Percentiles rank a stretch among this genome's conserved stretches.
These are phyloP conservation scores for Tortrix viridana DNA, from an alignment of 2,888 invertebrate species.

Conservation along the genomic window DNA sequence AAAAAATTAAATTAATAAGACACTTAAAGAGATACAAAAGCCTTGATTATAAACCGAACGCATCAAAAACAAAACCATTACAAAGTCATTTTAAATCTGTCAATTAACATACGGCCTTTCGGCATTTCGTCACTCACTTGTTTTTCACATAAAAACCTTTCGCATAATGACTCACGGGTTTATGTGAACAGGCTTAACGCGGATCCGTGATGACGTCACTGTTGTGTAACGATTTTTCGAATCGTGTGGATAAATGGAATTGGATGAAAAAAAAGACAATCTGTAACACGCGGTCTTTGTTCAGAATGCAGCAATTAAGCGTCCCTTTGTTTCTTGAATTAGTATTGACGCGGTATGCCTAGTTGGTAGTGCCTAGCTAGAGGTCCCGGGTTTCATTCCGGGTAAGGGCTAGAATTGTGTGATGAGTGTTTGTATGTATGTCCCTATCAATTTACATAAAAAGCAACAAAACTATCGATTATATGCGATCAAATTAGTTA, in stretches of 20 bases:
- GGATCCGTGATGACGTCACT: slow-evolving; percentile 32
- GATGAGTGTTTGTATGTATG: too few species aligned
- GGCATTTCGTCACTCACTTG: slow-evolving; percentile 7
- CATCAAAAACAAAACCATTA: not conserved
- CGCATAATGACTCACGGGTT: slow-evolving; percentile 25
- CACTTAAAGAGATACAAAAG: not conserved
- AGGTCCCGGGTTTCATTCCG: too few species aligned
- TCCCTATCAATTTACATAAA: too few species aligned
- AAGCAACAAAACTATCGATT: too few species aligned
- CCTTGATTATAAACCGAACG: not conserved
- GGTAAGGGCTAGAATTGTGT: too few species aligned
- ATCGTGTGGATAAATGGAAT: slow-evolving; percentile 33
- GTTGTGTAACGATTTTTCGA: slow-evolving; percentile 28
- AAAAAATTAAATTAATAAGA: not conserved
- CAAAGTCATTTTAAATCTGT: not conserved
- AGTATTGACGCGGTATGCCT: too few species aligned
- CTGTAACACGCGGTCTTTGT: slow-evolving; percentile 19
- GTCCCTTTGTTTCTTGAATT: not conserved
- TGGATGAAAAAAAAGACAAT: slow-evolving; percentile 33
- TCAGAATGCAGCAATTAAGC: slow-evolving; percentile 8
- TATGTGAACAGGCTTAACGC: slow-evolving; percentile 10
- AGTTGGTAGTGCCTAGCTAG: too few species aligned
- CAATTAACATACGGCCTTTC: not conserved
- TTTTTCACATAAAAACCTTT: slow-evolving; percentile 26
- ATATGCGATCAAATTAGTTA: too few species aligned